Percentiles rank a stretch among this genome's conserved stretches.
phyloP scores from a whole-genome alignment of 2,888 invertebrate species.

The Phaonia tiefii region DNA sequence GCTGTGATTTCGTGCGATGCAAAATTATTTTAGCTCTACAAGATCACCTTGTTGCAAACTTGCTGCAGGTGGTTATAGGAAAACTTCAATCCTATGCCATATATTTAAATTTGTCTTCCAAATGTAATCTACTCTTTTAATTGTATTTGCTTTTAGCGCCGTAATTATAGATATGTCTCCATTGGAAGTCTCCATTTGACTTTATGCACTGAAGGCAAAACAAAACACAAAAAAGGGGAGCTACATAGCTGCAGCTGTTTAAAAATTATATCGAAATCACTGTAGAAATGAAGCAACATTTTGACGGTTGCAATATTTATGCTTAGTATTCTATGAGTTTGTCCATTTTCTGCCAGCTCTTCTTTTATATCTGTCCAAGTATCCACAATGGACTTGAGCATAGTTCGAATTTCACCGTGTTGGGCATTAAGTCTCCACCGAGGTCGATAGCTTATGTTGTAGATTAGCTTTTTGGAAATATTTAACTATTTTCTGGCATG shows the following conservation, averaged over 20 bases:
- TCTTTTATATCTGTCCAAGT: conserved; percentile 59
- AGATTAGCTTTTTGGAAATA: conserved; percentile 56
- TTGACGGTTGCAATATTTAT: conserved; percentile 60
- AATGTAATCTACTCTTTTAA: conserved; percentile 41
- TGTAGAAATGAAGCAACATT: conserved; percentile 55
- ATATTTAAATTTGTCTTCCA: conserved; percentile 54
- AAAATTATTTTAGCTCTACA: conserved; percentile 50
- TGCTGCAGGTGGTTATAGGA: conserved; percentile 57
- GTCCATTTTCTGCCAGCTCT: conserved; percentile 43
- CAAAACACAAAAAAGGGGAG: conserved; percentile 58
- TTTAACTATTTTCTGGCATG: conserved; percentile 45
- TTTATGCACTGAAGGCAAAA: conserved; percentile 60
- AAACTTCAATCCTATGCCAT: conserved; percentile 56
- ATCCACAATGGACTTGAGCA: conserved; percentile 60
- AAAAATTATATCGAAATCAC: conserved; percentile 59
- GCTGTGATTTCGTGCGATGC: conserved; percentile 45
- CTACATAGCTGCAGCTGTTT: conserved; percentile 61
- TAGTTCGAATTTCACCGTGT: conserved; percentile 63
- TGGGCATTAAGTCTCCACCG: conserved; percentile 42
- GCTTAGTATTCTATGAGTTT: conserved; percentile 41
- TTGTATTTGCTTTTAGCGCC: conserved; percentile 46
- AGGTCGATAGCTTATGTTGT: conserved; percentile 39
- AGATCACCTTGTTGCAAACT: conserved; percentile 51
- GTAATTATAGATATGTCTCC: conserved; percentile 43
- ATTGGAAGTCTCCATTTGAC: conserved; percentile 43